Conservation (phyloP, 2,888 invertebrate species). For the Hydriomena furcata region DNA sequence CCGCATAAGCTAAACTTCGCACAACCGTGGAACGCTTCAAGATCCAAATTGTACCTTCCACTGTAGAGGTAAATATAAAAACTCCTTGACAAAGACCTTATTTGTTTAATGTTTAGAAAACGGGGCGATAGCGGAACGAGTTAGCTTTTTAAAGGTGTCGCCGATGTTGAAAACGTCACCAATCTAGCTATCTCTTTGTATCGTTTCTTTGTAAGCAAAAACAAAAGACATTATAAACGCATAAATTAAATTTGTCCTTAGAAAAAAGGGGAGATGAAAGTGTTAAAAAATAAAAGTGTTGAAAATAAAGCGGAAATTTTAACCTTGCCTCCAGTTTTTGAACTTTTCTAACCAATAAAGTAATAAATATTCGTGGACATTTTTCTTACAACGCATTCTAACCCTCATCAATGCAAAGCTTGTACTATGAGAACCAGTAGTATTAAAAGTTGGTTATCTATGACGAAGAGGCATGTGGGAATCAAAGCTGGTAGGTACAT, state of each 20-base stretch:
- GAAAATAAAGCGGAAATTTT: too few relatives aligned
- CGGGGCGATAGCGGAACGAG: conserved; percentile 21
- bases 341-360: too few relatives aligned
- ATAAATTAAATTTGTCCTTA: neutral
- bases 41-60: neutral
- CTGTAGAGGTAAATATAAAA: neutral
- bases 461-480: too few relatives aligned
- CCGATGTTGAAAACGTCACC: conserved; percentile 19
- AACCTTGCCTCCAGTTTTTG: too few relatives aligned
- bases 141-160: conserved; percentile 15
- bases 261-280: neutral
- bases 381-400: too few relatives aligned
- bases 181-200: conserved; percentile 15
- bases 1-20: neutral
- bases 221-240: conserved; percentile 2
- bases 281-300: too few relatives aligned
- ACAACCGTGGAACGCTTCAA: neutral
- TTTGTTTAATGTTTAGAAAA: conserved; percentile 36
- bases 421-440: too few relatives aligned
- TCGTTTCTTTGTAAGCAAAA: neutral
- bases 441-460: too few relatives aligned
- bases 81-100: conserved; percentile 11
- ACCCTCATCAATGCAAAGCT: too few relatives aligned
- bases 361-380: too few relatives aligned
- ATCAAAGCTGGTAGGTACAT: too few relatives aligned